Evolutionary conservation across 2,888 invertebrate species (phyloP).

Genomic region (Meiosimyza platycephala): DNA sequence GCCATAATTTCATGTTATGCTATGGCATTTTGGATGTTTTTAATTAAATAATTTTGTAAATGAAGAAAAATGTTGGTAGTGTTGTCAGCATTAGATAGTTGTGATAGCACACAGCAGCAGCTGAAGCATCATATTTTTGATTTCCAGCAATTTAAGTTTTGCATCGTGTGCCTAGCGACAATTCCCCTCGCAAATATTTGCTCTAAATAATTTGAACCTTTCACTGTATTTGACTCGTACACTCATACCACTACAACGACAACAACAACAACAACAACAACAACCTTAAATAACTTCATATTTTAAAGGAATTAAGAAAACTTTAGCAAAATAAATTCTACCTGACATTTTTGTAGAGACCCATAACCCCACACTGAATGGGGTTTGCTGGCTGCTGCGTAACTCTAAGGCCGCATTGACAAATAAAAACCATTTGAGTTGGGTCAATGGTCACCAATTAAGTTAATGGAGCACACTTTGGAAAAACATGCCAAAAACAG

Average conservation of each 20-base stretch:
- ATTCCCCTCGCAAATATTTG: no score
- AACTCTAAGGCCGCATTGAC: neutral
- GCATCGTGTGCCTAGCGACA: no score
- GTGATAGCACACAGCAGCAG: no score
- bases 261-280: neutral
- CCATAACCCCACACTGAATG: neutral
- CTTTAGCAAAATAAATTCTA: slow-evolving; percentile 26
- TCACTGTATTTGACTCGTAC: neutral
- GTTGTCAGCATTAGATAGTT: no score
- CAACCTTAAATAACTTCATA: slow-evolving; percentile 6
- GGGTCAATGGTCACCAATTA: slow-evolving; percentile 38
- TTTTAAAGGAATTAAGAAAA: slow-evolving; percentile 21
- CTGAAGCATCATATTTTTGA: no score
- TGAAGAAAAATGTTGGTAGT: no score
- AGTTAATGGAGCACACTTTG: slow-evolving; percentile 30
- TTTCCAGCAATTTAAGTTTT: no score
- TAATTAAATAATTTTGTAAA: no score
- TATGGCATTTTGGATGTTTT: no score
- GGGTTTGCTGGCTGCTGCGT: neutral
- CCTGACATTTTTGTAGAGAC: slow-evolving; percentile 18
- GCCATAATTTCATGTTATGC: no score
- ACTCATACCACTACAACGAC: neutral
- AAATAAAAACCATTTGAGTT: slow-evolving; percentile 29
- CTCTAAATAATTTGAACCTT: neutral
- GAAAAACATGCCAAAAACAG: slow-evolving; percentile 29